These are phyloP conservation scores for Drosophila niveifrons DNA, from an alignment of 2,888 invertebrate species.

Conservation along the genomic window DNA sequence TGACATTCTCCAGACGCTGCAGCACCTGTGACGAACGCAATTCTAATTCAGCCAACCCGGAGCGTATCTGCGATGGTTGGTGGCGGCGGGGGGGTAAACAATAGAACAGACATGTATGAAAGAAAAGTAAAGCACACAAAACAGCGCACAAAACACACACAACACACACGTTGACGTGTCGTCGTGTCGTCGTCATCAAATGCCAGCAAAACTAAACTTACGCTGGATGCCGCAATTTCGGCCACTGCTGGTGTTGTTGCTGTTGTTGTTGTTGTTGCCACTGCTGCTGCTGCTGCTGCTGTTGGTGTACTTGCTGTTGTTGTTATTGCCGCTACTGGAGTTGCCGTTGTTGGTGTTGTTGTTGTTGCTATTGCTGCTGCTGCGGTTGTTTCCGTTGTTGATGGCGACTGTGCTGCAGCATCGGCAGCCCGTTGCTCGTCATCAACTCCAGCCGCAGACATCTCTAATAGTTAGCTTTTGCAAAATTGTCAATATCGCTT, in stretches of 20 bases:
- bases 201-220: constrained; percentile 66
- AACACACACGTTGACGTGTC: constrained; percentile 45
- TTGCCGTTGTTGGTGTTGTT: constrained; percentile 39
- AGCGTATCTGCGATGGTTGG: constrained; percentile 86
- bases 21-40: constrained; percentile 91
- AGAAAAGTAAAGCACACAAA: not conserved
- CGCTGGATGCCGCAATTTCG: constrained; percentile 85
- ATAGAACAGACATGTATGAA: not conserved
- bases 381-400: constrained; percentile 25
- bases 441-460: constrained; percentile 73
- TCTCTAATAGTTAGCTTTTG: constrained; percentile 40
- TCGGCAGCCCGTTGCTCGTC: constrained; percentile 57
- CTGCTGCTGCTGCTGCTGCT: constrained; percentile 20
- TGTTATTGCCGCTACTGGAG: constrained; percentile 39
- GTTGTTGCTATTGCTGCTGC: constrained; percentile 9
- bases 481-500: constrained; percentile 22
- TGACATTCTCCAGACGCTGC: constrained; percentile 89
- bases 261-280: constrained; percentile 16
- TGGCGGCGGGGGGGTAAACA: not conserved
- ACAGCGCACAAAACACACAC: constrained; percentile 1
- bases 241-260: constrained; percentile 76
- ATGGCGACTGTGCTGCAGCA: constrained; percentile 11
- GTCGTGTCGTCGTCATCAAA: constrained; percentile 68
- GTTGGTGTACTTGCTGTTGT: constrained; percentile 25
- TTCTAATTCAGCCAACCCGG: constrained; percentile 88